Evolutionary conservation across 2,888 invertebrate genomes (phyloP).

Genomic region (Steinernema scapterisci): DNA sequence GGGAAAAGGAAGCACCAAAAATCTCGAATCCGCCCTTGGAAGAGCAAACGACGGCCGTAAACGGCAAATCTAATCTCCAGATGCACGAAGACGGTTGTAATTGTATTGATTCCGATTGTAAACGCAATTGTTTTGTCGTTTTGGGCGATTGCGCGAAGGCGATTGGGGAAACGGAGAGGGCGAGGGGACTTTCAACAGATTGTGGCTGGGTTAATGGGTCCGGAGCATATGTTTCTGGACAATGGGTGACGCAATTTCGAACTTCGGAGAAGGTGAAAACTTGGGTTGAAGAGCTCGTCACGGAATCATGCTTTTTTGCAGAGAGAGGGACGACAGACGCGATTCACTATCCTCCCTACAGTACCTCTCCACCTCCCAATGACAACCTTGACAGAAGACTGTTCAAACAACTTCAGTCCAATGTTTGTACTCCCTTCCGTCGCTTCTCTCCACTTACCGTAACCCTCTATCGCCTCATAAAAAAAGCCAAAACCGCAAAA

Average conservation of each 20-base stretch:
- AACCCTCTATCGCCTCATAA: slow-evolving; percentile 2
- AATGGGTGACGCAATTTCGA: not conserved
- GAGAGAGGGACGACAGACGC: too few species aligned
- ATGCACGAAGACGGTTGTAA: slow-evolving; percentile 20
- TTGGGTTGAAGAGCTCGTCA: not conserved
- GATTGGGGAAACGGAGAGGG: not conserved
- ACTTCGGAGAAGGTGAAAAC: too few species aligned
- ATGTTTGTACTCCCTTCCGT: not conserved
- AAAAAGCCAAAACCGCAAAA: not conserved
- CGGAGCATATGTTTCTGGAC: not conserved
- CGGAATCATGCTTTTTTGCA: not conserved
- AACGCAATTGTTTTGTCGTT: slow-evolving; percentile 32
- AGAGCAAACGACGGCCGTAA: slow-evolving; percentile 10
- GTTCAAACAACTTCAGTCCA: not conserved
- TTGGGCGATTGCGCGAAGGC: slow-evolving; percentile 20
- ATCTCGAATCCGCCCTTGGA: not conserved
- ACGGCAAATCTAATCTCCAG: slow-evolving; percentile 28
- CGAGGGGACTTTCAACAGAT: slow-evolving; percentile 1
- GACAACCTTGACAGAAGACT: not conserved
- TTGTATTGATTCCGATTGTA: slow-evolving; percentile 21
- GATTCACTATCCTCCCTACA: not conserved
- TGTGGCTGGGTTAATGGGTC: not conserved
- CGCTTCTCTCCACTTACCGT: not conserved
- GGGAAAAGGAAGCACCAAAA: not conserved
- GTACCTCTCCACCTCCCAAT: not conserved